phyloP scores from a whole-genome alignment of 2,113 vertebrate species.

The Kryptolebias marmoratus region DNA sequence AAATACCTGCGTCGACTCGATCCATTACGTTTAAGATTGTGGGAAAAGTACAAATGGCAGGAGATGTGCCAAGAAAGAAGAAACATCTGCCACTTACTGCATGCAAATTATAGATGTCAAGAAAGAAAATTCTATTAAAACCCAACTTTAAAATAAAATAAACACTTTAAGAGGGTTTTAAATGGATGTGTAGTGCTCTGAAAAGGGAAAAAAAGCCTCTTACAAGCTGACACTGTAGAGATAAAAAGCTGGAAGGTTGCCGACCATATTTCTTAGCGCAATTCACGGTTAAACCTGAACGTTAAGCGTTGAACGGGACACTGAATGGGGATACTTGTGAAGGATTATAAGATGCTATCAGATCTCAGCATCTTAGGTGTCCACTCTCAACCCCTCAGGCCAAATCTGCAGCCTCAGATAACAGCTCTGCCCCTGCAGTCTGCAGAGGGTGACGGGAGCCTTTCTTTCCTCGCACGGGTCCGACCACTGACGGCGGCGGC shows the following conservation, averaged over 20 bases:
- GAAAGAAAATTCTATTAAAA: not conserved
- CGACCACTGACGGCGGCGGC: conserved; percentile 37
- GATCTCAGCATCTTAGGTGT: conserved; percentile 53
- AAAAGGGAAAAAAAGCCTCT: conserved; percentile 22
- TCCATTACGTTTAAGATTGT: not conserved
- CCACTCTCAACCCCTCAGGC: conserved; percentile 41
- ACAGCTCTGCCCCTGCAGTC: conserved; percentile 15
- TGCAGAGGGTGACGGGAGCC: conserved; percentile 21
- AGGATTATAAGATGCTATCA: conserved; percentile 69
- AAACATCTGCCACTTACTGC: not conserved
- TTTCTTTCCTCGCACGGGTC: conserved; percentile 27
- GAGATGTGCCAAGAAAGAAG: not conserved
- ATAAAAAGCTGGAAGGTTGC: conserved; percentile 52
- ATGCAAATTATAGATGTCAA: not conserved
- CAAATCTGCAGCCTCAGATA: conserved; percentile 65
- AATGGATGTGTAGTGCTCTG: conserved; percentile 33
- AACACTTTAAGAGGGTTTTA: conserved; percentile 2
- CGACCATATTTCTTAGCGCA: conserved; percentile 51
- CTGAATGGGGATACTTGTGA: conserved; percentile 39
- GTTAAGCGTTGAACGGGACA: conserved; percentile 48
- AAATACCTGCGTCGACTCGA: not conserved
- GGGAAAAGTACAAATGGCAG: not conserved
- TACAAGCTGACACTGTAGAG: conserved; percentile 27
- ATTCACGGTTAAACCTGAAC: conserved; percentile 62
- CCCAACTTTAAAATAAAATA: conserved; percentile 9